A percentile compares a stretch with the other conserved stretches of the same genome.
Conservation (phyloP, 2,113 vertebrate species). For the Glareola pratincola region DNA sequence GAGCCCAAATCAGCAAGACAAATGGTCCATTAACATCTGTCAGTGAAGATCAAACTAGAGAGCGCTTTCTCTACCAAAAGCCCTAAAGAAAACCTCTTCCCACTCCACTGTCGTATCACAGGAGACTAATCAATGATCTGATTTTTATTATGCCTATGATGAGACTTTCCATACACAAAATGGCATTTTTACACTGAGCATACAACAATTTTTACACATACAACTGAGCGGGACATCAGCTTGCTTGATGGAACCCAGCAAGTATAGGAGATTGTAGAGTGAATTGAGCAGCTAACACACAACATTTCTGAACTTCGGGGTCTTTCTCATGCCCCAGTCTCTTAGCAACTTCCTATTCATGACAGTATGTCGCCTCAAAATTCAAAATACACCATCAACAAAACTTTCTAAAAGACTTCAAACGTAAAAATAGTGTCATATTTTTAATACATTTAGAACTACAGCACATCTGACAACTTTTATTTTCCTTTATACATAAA, state of each 20-base stretch:
- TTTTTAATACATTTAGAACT: background rate
- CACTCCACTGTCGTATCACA: background rate
- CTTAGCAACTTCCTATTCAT: background rate
- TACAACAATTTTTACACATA: no score
- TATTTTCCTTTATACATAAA: conserved; percentile 1
- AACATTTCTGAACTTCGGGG: background rate
- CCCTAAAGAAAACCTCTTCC: background rate
- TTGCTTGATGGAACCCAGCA: background rate
- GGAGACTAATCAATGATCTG: background rate
- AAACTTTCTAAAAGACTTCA: background rate
- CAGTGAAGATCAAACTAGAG: background rate
- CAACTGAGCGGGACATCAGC: accelerated
- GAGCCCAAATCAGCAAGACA: background rate
- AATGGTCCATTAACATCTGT: background rate
- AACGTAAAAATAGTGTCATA: background rate
- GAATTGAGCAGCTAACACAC: background rate
- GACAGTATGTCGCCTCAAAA: background rate
- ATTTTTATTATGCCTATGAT: background rate
- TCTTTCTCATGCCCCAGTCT: background rate
- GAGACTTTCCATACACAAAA: background rate
- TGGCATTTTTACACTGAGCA: background rate
- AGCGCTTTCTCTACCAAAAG: background rate
- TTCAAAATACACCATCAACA: background rate
- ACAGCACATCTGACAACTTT: background rate
- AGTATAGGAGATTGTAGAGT: background rate